Conservation (phyloP, 1,140 invertebrate genomes). For the Sarcophaga peregrina region DNA sequence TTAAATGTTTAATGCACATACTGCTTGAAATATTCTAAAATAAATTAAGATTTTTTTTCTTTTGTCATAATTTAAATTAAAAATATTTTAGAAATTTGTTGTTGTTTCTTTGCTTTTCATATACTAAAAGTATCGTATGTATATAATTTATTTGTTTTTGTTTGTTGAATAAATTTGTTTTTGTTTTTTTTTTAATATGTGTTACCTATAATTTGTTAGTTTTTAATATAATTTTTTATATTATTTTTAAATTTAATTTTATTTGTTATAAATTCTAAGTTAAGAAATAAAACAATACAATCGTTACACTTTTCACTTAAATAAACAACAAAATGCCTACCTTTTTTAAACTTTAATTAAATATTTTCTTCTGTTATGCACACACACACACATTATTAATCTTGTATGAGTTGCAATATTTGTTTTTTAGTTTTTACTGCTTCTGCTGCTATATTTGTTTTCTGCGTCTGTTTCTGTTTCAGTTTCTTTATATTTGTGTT, state of each 20-base stretch:
- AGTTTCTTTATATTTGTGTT: background rate
- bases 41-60: no score
- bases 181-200: conserved; percentile 62
- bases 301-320: background rate
- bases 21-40: background rate
- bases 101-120: background rate
- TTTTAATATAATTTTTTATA: conserved; percentile 34
- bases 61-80: no score
- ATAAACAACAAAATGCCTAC: background rate
- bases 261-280: background rate
- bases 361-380: background rate
- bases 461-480: background rate
- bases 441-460: background rate
- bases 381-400: no score
- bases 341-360: background rate
- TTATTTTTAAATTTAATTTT: conserved; percentile 32
- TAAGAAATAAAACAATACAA: conserved; percentile 21
- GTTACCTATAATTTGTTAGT: conserved; percentile 46
- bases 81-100: no score
- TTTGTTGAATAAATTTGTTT: conserved; percentile 19
- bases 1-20: background rate
- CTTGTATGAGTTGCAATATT: no score
- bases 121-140: conserved; percentile 10
- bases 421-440: no score
- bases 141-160: conserved; percentile 25